Evolutionary conservation across 2,888 invertebrate species (phyloP), one percentile per base, ranked within the genome.

Genomic region (Oxyteleia sp.): DNA sequence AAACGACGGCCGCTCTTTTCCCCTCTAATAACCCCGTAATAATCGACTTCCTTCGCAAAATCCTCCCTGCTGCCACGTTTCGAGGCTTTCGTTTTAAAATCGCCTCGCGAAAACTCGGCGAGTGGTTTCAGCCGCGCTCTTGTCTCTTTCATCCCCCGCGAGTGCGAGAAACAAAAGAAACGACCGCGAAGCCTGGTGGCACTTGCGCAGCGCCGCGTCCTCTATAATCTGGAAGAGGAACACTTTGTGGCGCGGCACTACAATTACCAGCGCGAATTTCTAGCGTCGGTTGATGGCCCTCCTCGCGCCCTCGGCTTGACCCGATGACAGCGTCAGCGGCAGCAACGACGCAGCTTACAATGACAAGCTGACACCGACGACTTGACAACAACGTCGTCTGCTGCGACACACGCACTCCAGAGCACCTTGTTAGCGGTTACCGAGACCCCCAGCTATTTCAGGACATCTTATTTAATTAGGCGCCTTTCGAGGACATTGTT

Each of bases 391-490:
- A 69, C 71, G 76, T 66, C 66, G 75, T 41, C 63, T 66, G 68
- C 72, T 61, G 85, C 80, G 82, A 80, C 84, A 79, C 86, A 85
- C 88, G 88, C 89, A 87, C 88, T 86, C 80, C 85, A 87, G 87
- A 4, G 7, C 26, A 84, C 86, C 87, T n/a, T n/a, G n/a, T n/a
- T n/a, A n/a, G n/a, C n/a, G n/a, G n/a, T n/a, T n/a, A n/a, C n/a
- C n/a, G n/a, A n/a, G n/a, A n/a, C n/a, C n/a, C n/a, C n/a, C n/a
- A n/a, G n/a, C n/a, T n/a, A n/a, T n/a, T n/a, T n/a, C n/a, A n/a
- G 85, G 88, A 87, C 89, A 90, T 92, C 91, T 93, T 91, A 93
- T 93, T 93, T 93, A 93, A 93, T 93, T 93, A 93, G 92, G 88
- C 90, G 86, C 85, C 89, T 91, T 89, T 90, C 89, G 89, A 90